Percentiles rank a stretch among this genome's conserved stretches.
These are phyloP conservation scores for Steinernema scapterisci DNA, from an alignment of 2,888 invertebrate species.

Conservation along the genomic window DNA sequence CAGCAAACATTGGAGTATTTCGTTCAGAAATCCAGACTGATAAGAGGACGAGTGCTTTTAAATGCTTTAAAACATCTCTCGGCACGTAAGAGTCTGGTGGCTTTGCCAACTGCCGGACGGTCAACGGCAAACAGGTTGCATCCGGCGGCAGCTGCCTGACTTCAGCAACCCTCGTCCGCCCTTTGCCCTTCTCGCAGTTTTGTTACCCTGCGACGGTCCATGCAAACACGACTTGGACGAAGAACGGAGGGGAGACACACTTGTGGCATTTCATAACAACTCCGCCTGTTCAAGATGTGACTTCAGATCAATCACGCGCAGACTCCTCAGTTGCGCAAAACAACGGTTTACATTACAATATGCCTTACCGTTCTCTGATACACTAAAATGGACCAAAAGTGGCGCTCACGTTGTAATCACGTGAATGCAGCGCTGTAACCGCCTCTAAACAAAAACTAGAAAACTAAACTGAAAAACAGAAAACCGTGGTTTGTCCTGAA, in stretches of 20 bases:
- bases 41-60: no score
- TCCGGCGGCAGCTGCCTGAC: constrained; percentile 17
- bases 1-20: no score
- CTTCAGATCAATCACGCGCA: constrained; percentile 24
- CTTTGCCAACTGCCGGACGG: neutral
- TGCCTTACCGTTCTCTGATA: neutral
- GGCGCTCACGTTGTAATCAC: neutral
- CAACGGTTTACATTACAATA: neutral
- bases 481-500: no score
- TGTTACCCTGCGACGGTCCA: neutral
- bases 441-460: no score
- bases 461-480: no score
- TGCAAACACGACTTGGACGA: no score
- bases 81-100: no score
- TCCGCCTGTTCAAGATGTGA: neutral
- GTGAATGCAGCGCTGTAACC: neutral
- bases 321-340: constrained; percentile 13
- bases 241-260: no score
- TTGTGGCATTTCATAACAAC: neutral
- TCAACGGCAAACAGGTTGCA: neutral
- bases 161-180: neutral
- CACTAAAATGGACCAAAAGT: neutral
- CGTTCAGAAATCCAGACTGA: no score
- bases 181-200: neutral
- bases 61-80: no score